Evolutionary conservation across 2,113 vertebrate species (phyloP).

Genomic region (Ctenodactylus gundi): DNA sequence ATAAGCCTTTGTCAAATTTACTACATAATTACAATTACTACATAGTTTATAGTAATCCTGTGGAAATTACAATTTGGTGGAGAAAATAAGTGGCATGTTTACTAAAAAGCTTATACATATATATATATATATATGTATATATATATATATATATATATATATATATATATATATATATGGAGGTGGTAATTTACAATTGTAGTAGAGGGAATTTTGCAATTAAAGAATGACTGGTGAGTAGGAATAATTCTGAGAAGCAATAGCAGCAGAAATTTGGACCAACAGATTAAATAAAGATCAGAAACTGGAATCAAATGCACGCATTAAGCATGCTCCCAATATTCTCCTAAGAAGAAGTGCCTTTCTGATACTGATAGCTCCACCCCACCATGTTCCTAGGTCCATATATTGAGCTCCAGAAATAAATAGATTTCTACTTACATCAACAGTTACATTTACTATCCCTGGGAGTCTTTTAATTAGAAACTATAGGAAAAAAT

Average conservation of each 20-base stretch:
- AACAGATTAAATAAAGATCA: background rate
- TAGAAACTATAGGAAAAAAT: background rate
- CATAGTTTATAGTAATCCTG: background rate
- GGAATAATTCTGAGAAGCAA: background rate
- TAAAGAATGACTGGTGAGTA: background rate
- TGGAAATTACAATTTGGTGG: background rate
- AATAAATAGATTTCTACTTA: background rate
- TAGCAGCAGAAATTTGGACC: background rate
- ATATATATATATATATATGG: background rate
- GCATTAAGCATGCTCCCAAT: background rate
- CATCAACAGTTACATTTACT: background rate
- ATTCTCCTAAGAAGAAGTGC: background rate
- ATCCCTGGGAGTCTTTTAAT: background rate
- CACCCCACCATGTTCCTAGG: background rate
- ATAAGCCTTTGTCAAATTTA: background rate
- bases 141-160: background rate
- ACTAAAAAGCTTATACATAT: background rate
- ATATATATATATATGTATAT: background rate
- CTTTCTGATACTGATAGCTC: background rate
- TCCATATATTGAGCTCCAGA: background rate
- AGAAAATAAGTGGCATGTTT: background rate
- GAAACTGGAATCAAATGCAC: background rate
- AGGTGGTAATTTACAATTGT: background rate
- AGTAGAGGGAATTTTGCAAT: background rate
- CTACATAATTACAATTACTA: no score